Percentiles rank a stretch among this genome's conserved stretches.
Conservation (phyloP, 2,113 vertebrate genomes). For the Trematomus loennbergii region DNA sequence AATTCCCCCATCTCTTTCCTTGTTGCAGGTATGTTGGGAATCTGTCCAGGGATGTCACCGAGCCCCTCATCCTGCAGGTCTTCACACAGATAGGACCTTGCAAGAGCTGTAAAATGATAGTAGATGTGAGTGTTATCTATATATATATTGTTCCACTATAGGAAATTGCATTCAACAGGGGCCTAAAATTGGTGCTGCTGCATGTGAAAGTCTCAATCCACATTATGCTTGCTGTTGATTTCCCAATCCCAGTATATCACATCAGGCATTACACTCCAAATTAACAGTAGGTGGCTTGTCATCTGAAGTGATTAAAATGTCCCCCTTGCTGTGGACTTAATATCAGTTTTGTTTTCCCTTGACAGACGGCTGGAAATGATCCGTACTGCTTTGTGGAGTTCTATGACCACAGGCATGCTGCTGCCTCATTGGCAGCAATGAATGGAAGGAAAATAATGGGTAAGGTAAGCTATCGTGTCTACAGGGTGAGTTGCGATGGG, state of each 20-base stretch:
- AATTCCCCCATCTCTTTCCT: constrained; percentile 29
- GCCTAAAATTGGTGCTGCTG: background rate
- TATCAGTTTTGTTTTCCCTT: constrained; percentile 62
- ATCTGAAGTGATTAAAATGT: background rate
- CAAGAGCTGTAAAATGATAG: constrained; percentile 99
- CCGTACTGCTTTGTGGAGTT: constrained; percentile 99
- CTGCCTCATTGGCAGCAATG: constrained; percentile 97
- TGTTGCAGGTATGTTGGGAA: constrained; percentile 96
- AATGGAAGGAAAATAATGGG: constrained; percentile 99
- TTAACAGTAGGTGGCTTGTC: constrained; percentile 12
- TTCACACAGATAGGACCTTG: constrained; percentile 99
- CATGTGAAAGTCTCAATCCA: background rate
- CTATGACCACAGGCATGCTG: constrained; percentile 97
- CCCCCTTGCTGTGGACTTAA: constrained; percentile 26
- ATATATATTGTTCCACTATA: background rate
- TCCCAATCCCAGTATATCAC: background rate
- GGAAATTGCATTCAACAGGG: background rate
- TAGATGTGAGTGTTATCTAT: constrained; percentile 90
- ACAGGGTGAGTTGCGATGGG: constrained; percentile 85
- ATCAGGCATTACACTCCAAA: background rate
- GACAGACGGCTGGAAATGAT: constrained; percentile 96
- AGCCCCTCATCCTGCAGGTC: constrained; percentile 96
- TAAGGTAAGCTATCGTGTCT: constrained; percentile 95
- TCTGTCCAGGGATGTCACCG: constrained; percentile 97
- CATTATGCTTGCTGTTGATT: background rate